Conservation (phyloP, 2,888 invertebrate genomes). For the Myathropa florea region DNA sequence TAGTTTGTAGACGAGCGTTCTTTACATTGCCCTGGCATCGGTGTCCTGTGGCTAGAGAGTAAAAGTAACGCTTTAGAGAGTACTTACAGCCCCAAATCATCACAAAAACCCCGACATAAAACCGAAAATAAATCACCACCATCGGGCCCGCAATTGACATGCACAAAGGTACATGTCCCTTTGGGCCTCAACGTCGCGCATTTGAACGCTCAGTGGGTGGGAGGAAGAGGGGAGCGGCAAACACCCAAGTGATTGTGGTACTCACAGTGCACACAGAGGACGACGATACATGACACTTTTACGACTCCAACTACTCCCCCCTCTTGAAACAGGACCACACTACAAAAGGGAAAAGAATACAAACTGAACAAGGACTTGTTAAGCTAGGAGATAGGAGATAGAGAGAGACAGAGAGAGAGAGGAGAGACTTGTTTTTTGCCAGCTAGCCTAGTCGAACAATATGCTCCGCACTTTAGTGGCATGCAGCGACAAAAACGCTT, state of each 20-base stretch:
- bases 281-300: conserved; percentile 42
- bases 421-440: conserved; percentile 1
- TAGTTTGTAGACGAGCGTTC: conserved; percentile 14
- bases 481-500: neutral
- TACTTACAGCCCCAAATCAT: neutral
- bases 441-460: conserved; percentile 20
- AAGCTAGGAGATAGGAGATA: conserved; percentile 7
- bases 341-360: neutral
- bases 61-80: neutral
- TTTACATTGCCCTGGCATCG: neutral
- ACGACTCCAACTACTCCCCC: conserved; percentile 20
- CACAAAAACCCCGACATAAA: neutral
- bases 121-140: conserved; percentile 44
- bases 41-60: neutral
- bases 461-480: conserved; percentile 28
- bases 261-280: conserved; percentile 16
- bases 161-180: conserved; percentile 2
- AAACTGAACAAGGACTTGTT: conserved; percentile 41
- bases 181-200: neutral
- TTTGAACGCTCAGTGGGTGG: neutral
- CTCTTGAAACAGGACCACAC: neutral
- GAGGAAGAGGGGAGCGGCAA: neutral
- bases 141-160: conserved; percentile 45
- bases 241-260: conserved; percentile 29
- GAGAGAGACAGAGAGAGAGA: neutral